A percentile compares a stretch with the other conserved stretches of the same genome.
Conservation (phyloP, 2,113 vertebrate species). For the Boulengeromyrus knoepffleri region DNA sequence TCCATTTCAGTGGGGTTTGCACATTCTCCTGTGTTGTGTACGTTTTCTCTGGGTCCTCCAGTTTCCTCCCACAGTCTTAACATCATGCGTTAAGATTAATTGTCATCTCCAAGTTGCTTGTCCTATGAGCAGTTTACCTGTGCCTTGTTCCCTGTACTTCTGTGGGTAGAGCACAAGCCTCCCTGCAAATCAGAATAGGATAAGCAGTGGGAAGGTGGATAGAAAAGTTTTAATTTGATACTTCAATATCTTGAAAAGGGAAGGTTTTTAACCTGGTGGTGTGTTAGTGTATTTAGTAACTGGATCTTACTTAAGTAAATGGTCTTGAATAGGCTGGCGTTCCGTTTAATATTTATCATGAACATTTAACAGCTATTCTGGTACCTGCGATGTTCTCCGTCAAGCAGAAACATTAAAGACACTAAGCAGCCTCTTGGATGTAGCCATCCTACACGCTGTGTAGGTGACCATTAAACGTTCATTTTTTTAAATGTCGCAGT, state of each 20-base stretch:
- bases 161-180: background rate
- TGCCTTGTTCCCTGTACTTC: background rate
- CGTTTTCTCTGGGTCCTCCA: background rate
- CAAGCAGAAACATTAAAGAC: background rate
- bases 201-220: background rate
- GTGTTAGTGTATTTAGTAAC: background rate
- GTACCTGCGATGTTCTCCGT: background rate
- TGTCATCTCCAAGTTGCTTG: background rate
- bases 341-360: background rate
- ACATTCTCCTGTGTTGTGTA: background rate
- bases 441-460: background rate
- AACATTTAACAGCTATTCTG: background rate
- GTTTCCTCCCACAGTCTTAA: background rate
- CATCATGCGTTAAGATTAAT: background rate
- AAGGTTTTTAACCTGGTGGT: background rate
- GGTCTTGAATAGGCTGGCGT: background rate
- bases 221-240: background rate
- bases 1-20: background rate
- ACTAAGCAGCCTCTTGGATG: background rate
- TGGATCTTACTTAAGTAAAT: background rate
- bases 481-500: background rate
- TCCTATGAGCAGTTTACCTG: background rate
- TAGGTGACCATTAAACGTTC: background rate
- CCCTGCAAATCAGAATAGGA: background rate
- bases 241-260: background rate